Percentiles rank a stretch among this genome's conserved stretches.
These are phyloP conservation scores for Neolamprologus devosi DNA, from an alignment of 2,113 vertebrate genomes.

Conservation along the genomic window DNA sequence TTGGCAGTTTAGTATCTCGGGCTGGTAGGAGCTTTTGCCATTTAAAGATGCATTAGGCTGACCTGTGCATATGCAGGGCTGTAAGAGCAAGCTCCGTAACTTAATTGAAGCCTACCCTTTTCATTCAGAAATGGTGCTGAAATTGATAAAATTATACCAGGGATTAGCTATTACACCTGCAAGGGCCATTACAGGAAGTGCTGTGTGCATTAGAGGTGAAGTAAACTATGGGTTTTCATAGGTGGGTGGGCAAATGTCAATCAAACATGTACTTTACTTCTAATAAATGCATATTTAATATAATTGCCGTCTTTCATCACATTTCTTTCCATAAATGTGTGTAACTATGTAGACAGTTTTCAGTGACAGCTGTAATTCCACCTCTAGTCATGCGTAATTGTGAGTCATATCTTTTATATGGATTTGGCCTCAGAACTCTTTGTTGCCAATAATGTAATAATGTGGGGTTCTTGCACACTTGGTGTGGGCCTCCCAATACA, in stretches of 20 bases:
- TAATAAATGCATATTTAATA: not conserved
- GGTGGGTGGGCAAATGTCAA: not conserved
- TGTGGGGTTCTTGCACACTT: not conserved
- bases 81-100: not conserved
- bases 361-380: not conserved
- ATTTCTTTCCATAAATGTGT: not conserved
- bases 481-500: not conserved
- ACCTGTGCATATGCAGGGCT: not conserved
- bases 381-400: not conserved
- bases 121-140: not conserved
- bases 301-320: conserved; percentile 4
- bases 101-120: not conserved
- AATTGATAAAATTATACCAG: not conserved
- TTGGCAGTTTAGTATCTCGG: not conserved
- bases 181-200: not conserved
- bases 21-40: not conserved
- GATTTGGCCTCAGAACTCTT: not conserved
- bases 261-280: not conserved
- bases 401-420: not conserved
- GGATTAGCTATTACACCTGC: not conserved
- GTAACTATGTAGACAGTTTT: not conserved
- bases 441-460: not conserved
- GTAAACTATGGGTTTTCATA: not conserved
- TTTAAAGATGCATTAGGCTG: not conserved
- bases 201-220: not conserved